Evolutionary conservation across 2,888 invertebrate genomes (phyloP), one percentile per base, ranked within the genome.

Genomic region (Phortica magna): DNA sequence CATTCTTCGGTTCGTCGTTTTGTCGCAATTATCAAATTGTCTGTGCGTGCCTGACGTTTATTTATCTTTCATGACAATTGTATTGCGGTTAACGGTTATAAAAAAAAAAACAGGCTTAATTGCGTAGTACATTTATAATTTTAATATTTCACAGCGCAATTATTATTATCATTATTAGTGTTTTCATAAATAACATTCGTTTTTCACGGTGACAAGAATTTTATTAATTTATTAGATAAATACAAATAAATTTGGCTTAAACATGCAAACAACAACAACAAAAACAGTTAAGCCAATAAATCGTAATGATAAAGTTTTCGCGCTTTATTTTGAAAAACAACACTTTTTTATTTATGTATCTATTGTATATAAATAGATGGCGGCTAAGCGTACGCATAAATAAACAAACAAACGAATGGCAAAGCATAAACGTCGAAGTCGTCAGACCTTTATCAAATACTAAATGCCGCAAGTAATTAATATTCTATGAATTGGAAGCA

Each of bases 391-490:
- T 12, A n/a, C 10, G 7, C 42, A 14, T 31, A 68, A 17, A 39
- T n/a, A 68, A n/a, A 68, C 68, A 68, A 42, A 10, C 67, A 42
- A 68, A 12, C 65, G 22, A 39, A 17, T 7, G 22, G 2, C 6
- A 3, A 48, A 17, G 22, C 1, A 22, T 17, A 59, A 59, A 31
- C 22, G 39, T 9, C 31, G 1, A 12, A 64, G 7, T 31, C 9
- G 22, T 14, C 14, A 55, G 73, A 80, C 77, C 80, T 65, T 80
- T 75, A 76, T 75, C 80, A 81, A 81, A 81, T 77, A 78, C 78
- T 84, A 83, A 88, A 84, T 83, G 83, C 80, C 79, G 83, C 84
- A 86, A 81, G 83, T 85, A 85, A 87, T 86, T 88, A 87, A 88
- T 87, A 85, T 76, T 79, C 79, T 84, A 77, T 82, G 84, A 83